Conservation (phyloP, 2,113 vertebrate genomes). For the Vireo altiloquus region DNA sequence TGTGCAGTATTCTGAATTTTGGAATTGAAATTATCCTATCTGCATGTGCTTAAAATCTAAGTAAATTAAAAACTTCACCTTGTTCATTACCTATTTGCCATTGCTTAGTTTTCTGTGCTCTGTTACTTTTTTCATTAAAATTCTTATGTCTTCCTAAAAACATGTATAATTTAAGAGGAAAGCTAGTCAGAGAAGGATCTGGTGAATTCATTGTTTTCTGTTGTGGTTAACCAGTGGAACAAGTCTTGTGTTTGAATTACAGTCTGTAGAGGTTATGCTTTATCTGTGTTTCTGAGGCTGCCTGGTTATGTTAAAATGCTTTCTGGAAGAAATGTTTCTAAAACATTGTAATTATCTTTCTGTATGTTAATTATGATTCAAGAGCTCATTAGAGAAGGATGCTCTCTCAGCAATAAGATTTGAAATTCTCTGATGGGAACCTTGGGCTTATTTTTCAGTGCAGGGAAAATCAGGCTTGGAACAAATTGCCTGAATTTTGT, state of each 20-base stretch:
- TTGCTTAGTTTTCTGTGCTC: background rate
- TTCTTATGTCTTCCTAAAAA: background rate
- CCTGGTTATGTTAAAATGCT: background rate
- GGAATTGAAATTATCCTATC: background rate
- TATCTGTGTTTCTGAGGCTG: background rate
- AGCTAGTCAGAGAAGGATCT: background rate
- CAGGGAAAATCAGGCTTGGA: background rate
- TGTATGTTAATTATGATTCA: constrained; percentile 37
- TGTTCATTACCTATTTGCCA: background rate
- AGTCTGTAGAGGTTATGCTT: background rate
- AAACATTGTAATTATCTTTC: constrained; percentile 36
- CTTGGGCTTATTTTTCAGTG: constrained; percentile 13
- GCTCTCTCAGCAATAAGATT: background rate
- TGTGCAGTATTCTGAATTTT: background rate
- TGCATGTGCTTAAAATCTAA: background rate
- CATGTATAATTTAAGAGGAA: background rate
- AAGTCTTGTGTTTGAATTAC: background rate
- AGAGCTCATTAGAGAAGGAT: constrained; percentile 4
- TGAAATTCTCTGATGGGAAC: background rate
- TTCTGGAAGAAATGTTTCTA: constrained; percentile 20
- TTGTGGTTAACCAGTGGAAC: background rate
- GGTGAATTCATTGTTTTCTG: background rate
- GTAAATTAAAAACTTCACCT: background rate
- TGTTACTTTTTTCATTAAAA: background rate
- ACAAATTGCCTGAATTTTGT: background rate